Conservation (phyloP, 2,113 vertebrate genomes). For the Lutjanus erythropterus region DNA sequence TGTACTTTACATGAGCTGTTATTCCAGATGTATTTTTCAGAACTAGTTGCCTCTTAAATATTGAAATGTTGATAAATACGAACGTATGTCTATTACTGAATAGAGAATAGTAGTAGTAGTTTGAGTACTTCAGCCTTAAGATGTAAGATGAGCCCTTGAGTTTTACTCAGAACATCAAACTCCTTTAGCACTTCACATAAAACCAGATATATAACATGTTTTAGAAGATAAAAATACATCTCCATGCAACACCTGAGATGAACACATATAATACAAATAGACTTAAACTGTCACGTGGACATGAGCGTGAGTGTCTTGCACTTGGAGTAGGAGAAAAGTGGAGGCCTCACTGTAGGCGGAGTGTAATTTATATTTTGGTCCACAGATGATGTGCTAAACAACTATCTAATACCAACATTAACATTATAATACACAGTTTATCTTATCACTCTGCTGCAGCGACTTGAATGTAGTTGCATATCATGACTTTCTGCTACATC, state of each 20-base stretch:
- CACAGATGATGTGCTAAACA: constrained; percentile 29
- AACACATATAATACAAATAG: not conserved
- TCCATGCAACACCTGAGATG: not conserved
- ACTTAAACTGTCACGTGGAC: not conserved
- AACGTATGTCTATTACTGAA: not conserved
- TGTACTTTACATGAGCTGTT: not conserved
- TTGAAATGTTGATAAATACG: not conserved
- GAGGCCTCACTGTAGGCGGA: constrained; percentile 14
- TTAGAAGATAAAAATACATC: not conserved
- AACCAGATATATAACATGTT: not conserved
- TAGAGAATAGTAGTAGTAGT: no score
- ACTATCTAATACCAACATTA: constrained; percentile 6
- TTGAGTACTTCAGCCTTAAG: no score
- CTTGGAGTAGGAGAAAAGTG: constrained; percentile 6
- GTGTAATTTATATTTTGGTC: constrained; percentile 34
- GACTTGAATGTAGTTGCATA: not conserved
- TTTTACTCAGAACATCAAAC: not conserved
- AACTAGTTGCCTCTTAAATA: not conserved
- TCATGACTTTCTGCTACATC: not conserved
- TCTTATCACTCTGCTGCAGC: not conserved
- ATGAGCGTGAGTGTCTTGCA: not conserved
- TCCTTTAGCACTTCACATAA: not conserved
- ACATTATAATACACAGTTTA: not conserved
- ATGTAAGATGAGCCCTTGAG: not conserved
- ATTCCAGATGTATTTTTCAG: not conserved